Evolutionary conservation across 2,113 vertebrate species (phyloP), one percentile per base, ranked within the genome.

Genomic region (Pitta sordida): DNA sequence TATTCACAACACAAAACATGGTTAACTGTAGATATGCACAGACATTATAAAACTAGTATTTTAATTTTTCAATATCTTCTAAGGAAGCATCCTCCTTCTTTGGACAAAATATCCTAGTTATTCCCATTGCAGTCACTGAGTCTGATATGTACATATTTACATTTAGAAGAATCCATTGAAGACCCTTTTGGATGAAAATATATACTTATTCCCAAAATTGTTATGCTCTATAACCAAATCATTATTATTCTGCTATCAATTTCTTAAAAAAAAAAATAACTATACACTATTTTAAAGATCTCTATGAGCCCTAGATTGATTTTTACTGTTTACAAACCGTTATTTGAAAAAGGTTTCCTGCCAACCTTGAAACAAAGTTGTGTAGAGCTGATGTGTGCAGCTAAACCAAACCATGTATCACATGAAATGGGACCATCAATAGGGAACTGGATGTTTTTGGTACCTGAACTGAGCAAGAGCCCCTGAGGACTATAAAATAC

Each of bases 401-500:
- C n/a, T 67, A 52, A 22, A 27, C 56, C 10, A 82, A 62, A 48
- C 12, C 30, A 73, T 1, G 2, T 43, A n/a, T 48, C 26, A 44
- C 3, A n/a, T 5, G 8, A 78, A 64, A 60, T 4, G 6, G 34
- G 27, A 81, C 18, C 9, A 64, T 27, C 34, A 70, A 49, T 8
- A 73, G 16, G 22, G 21, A 71, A 49, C 6, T 51, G 2, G 7
- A 67, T 36, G 2, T 2, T 68, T 77, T 64, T 63, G 48, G n/a
- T 37, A 58, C 43, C 37, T 63, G 30, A 52, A 67, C 17, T 43
- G 44, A 69, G 37, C n/a, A 58, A 52, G 12, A 86, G 26, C 7
- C 18, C 8, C 10, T 22, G 6, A 2, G 0, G 1, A 27, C 11
- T 37, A 15, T 19, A 56, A 67, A 73, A n/a, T 23, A 73, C 0